Base-by-base conservation (phyloP, 1,140 invertebrate species). In the Nixonia krombeini region DNA sequence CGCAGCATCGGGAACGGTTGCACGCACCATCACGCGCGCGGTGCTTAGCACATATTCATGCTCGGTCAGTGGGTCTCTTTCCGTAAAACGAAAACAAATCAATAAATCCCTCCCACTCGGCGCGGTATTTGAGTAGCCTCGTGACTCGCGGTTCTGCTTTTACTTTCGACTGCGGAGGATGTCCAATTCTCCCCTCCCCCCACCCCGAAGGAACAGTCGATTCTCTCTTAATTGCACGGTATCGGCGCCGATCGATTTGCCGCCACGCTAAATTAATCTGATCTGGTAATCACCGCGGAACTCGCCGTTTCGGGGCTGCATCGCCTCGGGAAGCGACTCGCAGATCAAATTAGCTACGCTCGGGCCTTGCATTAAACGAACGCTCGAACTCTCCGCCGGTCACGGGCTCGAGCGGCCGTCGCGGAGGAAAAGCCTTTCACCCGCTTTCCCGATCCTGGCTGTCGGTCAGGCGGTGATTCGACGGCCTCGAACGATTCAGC, bases 61-160 rank as follows among this genome's bases (percentile, higher is more conserved):
- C 49, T 31, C 47, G 37, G 28, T 50, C 45, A 49, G 44, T 46
- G 38, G 64, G 57, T 62, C 52, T 62, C 52, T 62, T 10, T 40
- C 13, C 42, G 37, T 45, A 59, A 64, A 74, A 74, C 59, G 57
- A 74, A 74, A 74, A 76, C 74, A 74, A 76, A 76, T 74, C 72
- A 66, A 73, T 73, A 70, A 41, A 52, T 56, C 38, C 28, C 44
- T 18, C 35, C 41, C 49, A 12, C 37, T n/a, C 33, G 37, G 12
- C 37, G 21, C 50, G n/a, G n/a, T n/a, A 35, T 35, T 45, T 21
- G 18, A 44, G 23, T 21, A 13, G 2, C 33, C 35, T 51, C 47
- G 21, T 52, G 37, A 31, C 31, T 31, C n/a, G 18, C 21, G 23
- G 15, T 13, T n/a, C n/a, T 42, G 18, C 50, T 41, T 52, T 52